Evolutionary conservation across 2,113 vertebrate genomes (phyloP), one percentile per base, ranked within the genome.

Genomic region (Taurulus bubalis): DNA sequence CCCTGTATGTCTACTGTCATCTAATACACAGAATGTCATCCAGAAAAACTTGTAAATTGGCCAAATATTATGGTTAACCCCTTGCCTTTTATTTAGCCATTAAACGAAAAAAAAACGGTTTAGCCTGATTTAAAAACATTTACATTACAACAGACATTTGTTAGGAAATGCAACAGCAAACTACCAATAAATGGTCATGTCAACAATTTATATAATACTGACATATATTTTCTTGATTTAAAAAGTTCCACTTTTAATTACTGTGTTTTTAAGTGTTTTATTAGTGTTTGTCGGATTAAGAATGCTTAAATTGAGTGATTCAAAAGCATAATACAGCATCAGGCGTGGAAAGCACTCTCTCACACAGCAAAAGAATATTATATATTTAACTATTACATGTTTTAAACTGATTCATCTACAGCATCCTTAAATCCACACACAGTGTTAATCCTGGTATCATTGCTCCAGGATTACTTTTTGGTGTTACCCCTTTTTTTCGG

Each of bases 251-350:
- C 1, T 47, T 47, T 18, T 47, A 49, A 18, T 49, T 49, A n/a
- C n/a, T 18, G 45, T 49, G 16, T n/a, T 53, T 53, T 53, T n/a
- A n/a, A 53, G 8, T 53, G n/a, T n/a, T 1, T 18, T 49, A 47
- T 16, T 49, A 0, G 16, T 49, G 16, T 20, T 49, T 49, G 18
- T 49, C 7, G 45, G 4, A 49, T 7, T 16, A 53, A 9, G n/a
- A 53, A 53, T 9, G 22, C 8, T n/a, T n/a, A n/a, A 8, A n/a
- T 55, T 11, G 3, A 18, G 9, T n/a, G 22, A 24, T 10, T 53
- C 22, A 53, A 53, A 53, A n/a, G 49, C 49, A 51, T 51, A 51
- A 49, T 49, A 62, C 40, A 70, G n/a, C n/a, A 55, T 70, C 30
- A 55, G 22, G 40, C 60, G 9, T 47, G 6, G 3, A 77, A 58